Evolutionary conservation across 1,140 invertebrate genomes (phyloP), one percentile per base, ranked within the genome.

Genomic region (Meloidogyne chitwoodi): DNA sequence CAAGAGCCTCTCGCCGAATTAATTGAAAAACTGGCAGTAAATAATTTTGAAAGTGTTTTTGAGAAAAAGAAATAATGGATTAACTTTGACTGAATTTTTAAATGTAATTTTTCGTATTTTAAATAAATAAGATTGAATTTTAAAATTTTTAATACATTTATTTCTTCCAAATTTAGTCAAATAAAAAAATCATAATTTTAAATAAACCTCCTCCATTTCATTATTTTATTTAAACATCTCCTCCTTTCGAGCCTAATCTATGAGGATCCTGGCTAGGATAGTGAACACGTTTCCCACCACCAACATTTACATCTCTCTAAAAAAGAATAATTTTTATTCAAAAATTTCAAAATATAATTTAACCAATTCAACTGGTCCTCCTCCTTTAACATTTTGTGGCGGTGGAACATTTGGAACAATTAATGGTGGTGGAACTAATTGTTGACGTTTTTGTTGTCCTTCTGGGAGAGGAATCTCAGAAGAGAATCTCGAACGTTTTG

Each of bases 221-320:
- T 19, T 61, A 2, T 61, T 24, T 8, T 71, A 44, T 34, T 8
- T 81, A 83, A 31, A 83, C 77, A 34, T 86, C 81, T 64, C 84
- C 84, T 22, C 78, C 85, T 34, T 85, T 88, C 10, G 85, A 75
- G 26, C 85, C 85, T 16, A 87, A 66, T 68, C 86, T 77, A 22
- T 85, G 80, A 0, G 85, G 85, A 80, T 86, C 86, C 75, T 86
- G 85, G 64, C 83, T 85, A 16, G 85, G 86, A 74, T 86, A 86
- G 63, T 86, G 81, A 19, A 81, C 24, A 26, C 56, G 48, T 56
- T 56, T 56, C 8, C 48, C 48, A 61, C 68, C 31, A 38, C 10
- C 14, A 11, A 56, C 5, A 38, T 38, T 38, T 27, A 27, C 24
- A 19, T 70, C 26, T 44, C 68, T 26, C 68, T 70, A 29, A 70